Evolutionary conservation across 2,797 vertebrate genomes (phyloP).

Genomic region (Taenioides sp.): DNA sequence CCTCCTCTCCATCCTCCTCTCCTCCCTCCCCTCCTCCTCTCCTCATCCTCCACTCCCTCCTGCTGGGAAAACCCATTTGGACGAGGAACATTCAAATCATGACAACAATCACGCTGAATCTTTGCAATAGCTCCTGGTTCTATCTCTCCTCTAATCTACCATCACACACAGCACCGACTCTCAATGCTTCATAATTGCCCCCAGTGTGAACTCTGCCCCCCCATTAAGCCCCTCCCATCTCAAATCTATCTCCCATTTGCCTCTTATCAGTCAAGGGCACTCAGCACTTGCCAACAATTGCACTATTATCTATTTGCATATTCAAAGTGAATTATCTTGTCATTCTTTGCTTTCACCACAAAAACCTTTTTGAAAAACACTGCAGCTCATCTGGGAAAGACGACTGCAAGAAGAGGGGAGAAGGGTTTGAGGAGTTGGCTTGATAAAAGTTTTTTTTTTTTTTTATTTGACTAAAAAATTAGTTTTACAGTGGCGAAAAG

Average conservation of each 20-base stretch:
- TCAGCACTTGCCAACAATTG: slow-evolving; percentile 48
- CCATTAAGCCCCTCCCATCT: slow-evolving; percentile 55
- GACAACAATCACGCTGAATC: slow-evolving; percentile 71
- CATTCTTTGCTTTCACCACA: slow-evolving; percentile 40
- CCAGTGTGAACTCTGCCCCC: slow-evolving; percentile 66
- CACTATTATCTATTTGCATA: slow-evolving; percentile 59
- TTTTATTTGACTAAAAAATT: background rate
- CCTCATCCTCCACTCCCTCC: background rate
- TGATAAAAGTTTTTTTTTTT: background rate
- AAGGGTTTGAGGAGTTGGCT: background rate
- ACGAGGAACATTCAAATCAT: slow-evolving; percentile 60
- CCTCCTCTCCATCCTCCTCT: no score
- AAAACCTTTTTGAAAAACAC: slow-evolving; percentile 22
- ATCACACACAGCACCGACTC: slow-evolving; percentile 57
- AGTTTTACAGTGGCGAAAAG: background rate
- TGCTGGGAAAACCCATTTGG: slow-evolving; percentile 44
- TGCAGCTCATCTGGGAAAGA: slow-evolving; percentile 35
- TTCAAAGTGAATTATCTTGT: slow-evolving; percentile 50
- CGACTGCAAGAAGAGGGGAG: background rate
- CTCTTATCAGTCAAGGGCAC: slow-evolving; percentile 60
- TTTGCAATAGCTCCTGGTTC: slow-evolving; percentile 42
- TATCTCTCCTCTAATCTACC: slow-evolving; percentile 73
- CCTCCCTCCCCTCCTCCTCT: background rate
- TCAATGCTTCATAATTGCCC: slow-evolving; percentile 74
- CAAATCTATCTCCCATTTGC: slow-evolving; percentile 61